Percentiles rank a stretch among this genome's conserved stretches.
Conservation (phyloP, 2,888 invertebrate genomes). For the Nudaria mundana region DNA sequence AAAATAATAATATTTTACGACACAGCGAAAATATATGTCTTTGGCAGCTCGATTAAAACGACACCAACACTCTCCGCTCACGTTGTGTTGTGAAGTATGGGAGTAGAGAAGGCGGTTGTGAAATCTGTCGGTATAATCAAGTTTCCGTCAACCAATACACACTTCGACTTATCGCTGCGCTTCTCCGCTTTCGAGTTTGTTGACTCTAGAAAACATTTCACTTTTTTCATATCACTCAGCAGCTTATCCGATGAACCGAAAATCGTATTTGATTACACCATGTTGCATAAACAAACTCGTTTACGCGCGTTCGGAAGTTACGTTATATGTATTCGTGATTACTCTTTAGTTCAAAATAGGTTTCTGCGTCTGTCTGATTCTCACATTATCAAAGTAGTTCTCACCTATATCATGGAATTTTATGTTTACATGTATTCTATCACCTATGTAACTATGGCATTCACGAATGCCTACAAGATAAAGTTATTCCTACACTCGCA, state of each 20-base stretch:
- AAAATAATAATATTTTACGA: no score
- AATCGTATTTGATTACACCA: slow-evolving; percentile 43
- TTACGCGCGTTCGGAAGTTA: slow-evolving; percentile 21
- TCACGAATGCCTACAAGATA: background rate
- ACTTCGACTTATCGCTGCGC: slow-evolving; percentile 41
- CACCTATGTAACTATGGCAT: no score
- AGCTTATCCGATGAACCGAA: slow-evolving; percentile 35
- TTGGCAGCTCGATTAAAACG: slow-evolving; percentile 7
- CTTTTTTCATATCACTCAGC: slow-evolving; percentile 46
- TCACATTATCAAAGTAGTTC: no score
- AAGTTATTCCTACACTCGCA: background rate
- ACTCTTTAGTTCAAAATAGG: slow-evolving; percentile 15
- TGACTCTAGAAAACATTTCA: slow-evolving; percentile 52
- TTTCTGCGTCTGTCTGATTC: slow-evolving; percentile 5
- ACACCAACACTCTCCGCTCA: slow-evolving; percentile 24
- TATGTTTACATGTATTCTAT: no score
- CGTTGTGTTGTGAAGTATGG: slow-evolving; percentile 19
- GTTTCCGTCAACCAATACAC: slow-evolving; percentile 42
- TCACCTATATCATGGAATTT: no score
- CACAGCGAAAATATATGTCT: no score
- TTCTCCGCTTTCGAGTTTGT: slow-evolving; percentile 51
- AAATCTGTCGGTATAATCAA: slow-evolving; percentile 43
- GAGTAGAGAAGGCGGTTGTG: slow-evolving; percentile 38
- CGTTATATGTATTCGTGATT: slow-evolving; percentile 19
- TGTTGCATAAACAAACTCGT: slow-evolving; percentile 44